A percentile compares a stretch with the other conserved stretches of the same genome.
Conservation (phyloP, 2,797 vertebrate genomes). For the Scolopax rusticola region DNA sequence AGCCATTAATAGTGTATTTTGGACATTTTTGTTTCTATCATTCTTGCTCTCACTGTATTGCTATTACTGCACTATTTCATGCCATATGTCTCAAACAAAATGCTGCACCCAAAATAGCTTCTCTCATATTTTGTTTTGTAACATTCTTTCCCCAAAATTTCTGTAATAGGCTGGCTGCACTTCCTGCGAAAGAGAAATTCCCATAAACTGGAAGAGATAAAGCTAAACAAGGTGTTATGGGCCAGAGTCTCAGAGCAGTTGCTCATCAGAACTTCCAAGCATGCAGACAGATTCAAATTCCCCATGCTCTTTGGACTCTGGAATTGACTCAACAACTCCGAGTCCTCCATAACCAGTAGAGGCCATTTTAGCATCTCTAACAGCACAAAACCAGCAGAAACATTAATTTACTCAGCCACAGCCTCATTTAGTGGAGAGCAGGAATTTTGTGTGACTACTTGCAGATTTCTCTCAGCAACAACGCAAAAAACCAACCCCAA, state of each 20-base stretch:
- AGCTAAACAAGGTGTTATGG: neutral
- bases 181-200: neutral
- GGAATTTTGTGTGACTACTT: rapidly evolving
- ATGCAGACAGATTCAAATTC: neutral
- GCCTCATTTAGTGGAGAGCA: neutral
- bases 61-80: neutral
- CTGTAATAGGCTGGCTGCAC: neutral
- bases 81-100: neutral
- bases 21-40: neutral
- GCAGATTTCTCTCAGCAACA: neutral
- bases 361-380: neutral
- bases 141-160: neutral
- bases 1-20: neutral
- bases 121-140: neutral
- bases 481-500: neutral
- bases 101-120: neutral
- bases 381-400: neutral
- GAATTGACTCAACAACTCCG: neutral
- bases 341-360: neutral
- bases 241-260: neutral
- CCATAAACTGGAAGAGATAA: neutral
- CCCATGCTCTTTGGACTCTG: neutral
- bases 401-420: neutral
- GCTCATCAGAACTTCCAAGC: neutral
- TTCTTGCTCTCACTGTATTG: neutral